Base-by-base conservation (phyloP, 2,888 invertebrate genomes). In the Drosophila colorata region DNA sequence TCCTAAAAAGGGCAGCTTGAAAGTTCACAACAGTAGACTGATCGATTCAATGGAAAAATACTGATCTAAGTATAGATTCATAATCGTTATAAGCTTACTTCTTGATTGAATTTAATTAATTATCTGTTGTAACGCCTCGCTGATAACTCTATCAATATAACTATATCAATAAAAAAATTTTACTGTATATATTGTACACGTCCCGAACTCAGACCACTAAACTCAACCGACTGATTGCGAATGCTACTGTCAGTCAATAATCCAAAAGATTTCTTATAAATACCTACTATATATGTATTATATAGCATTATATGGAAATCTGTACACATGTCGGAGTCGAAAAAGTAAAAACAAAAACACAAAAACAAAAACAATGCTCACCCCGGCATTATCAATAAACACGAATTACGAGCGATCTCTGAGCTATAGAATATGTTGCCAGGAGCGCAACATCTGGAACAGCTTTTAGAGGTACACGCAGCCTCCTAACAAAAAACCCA, bases 71-170 rank as follows among this genome's bases (percentile, higher is more conserved):
- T 44, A 38, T 52, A 52, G 53, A 64, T 44, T 53, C 33, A 14
- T 60, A 75, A 68, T 77, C 61, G 7, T 47, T 16, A 8, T 9
- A 46, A 52, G 56, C 64, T 77, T 63, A 73, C 63, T 78, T 44
- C 38, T 66, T 69, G 73, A 82, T 85, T 82, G 83, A 82, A 74
- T 84, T 78, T 49, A 84, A 84, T 87, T 46, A 87, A 84, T 87
- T 84, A 70, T 74, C 69, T 61, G 63, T 23, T 58, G 38, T 53
- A 53, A 41, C 8, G 18, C 44, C 28, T 48, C 41, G 18, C 51
- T 58, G 66, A 74, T 69, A 75, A 37, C 73, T 37, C 31, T 43
- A 35, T 61, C 28, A 51, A 16, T 49, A 49, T 35, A 75, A 37
- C 73, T 37, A 25, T 43, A 35, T 61, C 28, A 51, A 16, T 49